phyloP scores from a whole-genome alignment of 2,113 vertebrate species.

The Chloroceryle aenea region DNA sequence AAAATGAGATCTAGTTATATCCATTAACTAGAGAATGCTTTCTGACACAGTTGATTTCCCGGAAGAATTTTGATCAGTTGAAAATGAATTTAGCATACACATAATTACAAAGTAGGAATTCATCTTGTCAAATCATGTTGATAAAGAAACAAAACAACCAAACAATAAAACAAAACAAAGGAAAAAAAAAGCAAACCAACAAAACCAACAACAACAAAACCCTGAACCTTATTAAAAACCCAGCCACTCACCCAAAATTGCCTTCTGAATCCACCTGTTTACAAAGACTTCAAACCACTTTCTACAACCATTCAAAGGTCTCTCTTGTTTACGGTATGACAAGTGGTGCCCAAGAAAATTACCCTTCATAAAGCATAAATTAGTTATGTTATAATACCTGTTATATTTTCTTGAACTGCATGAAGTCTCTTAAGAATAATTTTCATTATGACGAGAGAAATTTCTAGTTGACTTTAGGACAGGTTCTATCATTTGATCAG shows the following conservation, averaged over 20 bases:
- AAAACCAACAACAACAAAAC: background rate
- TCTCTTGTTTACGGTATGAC: background rate
- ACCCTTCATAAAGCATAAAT: background rate
- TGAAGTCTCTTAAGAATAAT: background rate
- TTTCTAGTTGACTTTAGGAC: background rate
- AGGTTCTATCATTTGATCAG: background rate
- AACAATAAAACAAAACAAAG: background rate
- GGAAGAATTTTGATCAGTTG: slow-evolving; percentile 18
- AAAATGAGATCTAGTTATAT: slow-evolving; percentile 21
- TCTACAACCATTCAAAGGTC: background rate
- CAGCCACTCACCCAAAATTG: background rate
- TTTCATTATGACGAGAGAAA: background rate
- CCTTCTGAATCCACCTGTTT: background rate
- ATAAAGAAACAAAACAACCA: background rate
- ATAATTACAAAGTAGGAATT: background rate
- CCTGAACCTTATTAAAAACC: rapidly evolving
- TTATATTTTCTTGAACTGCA: background rate
- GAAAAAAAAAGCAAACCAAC: background rate
- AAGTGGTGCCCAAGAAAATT: background rate
- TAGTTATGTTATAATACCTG: background rate
- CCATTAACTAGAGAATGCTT: slow-evolving; percentile 38
- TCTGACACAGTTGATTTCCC: slow-evolving; percentile 48
- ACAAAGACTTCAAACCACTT: background rate
- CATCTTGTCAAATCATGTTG: background rate
- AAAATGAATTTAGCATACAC: slow-evolving; percentile 27